Evolutionary conservation across 2,888 invertebrate genomes (phyloP), one percentile per base, ranked within the genome.

Genomic region (Aricia artaxerxes): DNA sequence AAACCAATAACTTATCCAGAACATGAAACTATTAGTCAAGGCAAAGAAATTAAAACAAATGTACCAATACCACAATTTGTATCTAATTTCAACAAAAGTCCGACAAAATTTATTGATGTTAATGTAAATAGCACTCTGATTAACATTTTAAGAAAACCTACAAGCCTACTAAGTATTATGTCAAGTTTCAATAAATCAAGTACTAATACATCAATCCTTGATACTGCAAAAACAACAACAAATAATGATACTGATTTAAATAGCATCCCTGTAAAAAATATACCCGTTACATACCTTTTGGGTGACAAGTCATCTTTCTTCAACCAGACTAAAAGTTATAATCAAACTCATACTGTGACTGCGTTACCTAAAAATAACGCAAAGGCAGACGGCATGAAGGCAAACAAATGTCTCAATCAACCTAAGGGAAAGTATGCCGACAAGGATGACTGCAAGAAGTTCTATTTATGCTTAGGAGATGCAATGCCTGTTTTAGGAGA

Each of bases 401-500:
- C 35, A 5, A 79, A 88, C 80, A 83, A 82, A 76, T 93, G 93
- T 80, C 79, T 78, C 31, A 85, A 84, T 80, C 84, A 85, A 53
- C 83, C 81, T n/a, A 86, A 90, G n/a, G 95, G 95, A 1, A 91
- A 88, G 83, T 95, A 93, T 84, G 86, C 92, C 2, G 94, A 95
- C 85, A 89, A 88, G 24, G 83, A 86, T 49, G 89, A 95, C 83
- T 95, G 95, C 81, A 91, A 89, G 78, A 93, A 92, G 84, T 95
- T 95, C 84, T 95, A 95, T 82, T 90, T 92, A 77, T 95, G 95
- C 82, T 85, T 89, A 16, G 91, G 92, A 24, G 86, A 82, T 79
- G 77, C 81, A n/a, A 81, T 87, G 80, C 88, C 92, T 53, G 84
- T 91, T 64, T 80, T 86, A 64, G 89, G 91, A 61, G 84, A 81